Evolutionary conservation across 2,797 vertebrate species (phyloP).

Genomic region (Channa striata): DNA sequence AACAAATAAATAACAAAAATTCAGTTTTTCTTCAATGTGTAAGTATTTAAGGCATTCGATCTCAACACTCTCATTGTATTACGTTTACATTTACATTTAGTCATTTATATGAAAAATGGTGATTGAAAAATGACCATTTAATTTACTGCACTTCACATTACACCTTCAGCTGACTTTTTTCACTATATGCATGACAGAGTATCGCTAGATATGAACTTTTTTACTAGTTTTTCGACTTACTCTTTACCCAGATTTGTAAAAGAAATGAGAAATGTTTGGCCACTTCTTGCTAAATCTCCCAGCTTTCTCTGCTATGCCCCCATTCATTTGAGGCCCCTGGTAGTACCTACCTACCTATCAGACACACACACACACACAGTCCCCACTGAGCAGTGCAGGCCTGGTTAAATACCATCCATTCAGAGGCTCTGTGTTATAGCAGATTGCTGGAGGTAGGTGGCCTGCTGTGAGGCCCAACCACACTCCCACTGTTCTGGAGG

Average conservation of each 20-base stretch:
- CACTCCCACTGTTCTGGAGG: conserved; percentile 75
- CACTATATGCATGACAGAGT: background rate
- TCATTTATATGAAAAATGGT: no score
- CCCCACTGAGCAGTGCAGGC: conserved; percentile 68
- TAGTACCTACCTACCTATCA: conserved; percentile 65
- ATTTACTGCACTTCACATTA: conserved; percentile 2
- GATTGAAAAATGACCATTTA: no score
- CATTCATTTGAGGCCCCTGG: conserved; percentile 50
- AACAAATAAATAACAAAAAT: no score
- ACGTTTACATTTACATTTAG: no score
- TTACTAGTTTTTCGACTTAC: background rate
- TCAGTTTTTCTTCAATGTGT: no score
- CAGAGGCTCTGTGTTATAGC: conserved; percentile 72
- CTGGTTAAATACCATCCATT: conserved; percentile 75
- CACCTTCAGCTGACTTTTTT: background rate
- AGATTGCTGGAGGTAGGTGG: conserved; percentile 69
- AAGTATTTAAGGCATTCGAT: no score
- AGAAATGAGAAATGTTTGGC: conserved; percentile 17
- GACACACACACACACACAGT: conserved; percentile 44
- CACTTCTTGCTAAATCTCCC: conserved; percentile 24
- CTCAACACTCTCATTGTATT: no score
- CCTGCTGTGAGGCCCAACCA: conserved; percentile 75
- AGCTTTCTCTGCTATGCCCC: conserved; percentile 43
- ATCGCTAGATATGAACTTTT: background rate
- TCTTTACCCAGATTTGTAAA: conserved; percentile 2